A percentile compares a stretch with the other conserved stretches of the same genome.
Evolutionary conservation across 2,113 vertebrate species (phyloP).

Genomic region (Saguinus imperator): DNA sequence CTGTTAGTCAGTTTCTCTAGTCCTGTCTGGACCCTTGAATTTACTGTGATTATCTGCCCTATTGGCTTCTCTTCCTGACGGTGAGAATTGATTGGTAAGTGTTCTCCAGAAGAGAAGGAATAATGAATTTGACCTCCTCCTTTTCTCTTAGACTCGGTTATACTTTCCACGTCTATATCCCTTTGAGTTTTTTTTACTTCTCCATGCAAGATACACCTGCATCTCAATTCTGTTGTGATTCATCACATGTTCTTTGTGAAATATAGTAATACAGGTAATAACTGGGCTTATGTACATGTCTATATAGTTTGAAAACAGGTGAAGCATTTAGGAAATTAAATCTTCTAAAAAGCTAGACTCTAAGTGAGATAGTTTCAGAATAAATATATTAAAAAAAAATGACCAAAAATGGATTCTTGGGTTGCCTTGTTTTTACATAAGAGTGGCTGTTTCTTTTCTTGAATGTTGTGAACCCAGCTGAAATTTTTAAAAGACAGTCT

Average conservation of each 20-base stretch:
- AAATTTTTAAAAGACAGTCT: not conserved
- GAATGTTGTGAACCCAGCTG: not conserved
- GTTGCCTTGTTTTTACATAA: not conserved
- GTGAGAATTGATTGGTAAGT: not conserved
- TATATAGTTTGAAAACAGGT: not conserved
- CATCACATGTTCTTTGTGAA: not conserved
- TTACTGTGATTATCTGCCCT: not conserved
- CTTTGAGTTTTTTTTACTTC: slow-evolving; percentile 1
- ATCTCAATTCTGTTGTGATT: slow-evolving; percentile 11
- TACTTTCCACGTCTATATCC: not conserved
- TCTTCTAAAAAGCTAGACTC: not conserved
- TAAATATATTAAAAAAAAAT: not conserved
- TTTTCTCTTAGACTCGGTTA: not conserved
- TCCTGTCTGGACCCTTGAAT: slow-evolving; percentile 5
- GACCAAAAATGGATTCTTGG: not conserved
- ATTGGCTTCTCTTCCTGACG: not conserved
- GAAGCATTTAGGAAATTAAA: not conserved
- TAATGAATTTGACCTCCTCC: slow-evolving; percentile 8
- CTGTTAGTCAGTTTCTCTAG: not conserved
- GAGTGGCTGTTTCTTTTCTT: not conserved
- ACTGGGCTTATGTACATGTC: not conserved
- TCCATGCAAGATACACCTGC: not conserved
- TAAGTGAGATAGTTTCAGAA: not conserved
- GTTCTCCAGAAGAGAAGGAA: slow-evolving; percentile 25
- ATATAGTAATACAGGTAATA: not conserved